Base-by-base conservation (phyloP, 2,888 invertebrate genomes). In the Idaea aversata region DNA sequence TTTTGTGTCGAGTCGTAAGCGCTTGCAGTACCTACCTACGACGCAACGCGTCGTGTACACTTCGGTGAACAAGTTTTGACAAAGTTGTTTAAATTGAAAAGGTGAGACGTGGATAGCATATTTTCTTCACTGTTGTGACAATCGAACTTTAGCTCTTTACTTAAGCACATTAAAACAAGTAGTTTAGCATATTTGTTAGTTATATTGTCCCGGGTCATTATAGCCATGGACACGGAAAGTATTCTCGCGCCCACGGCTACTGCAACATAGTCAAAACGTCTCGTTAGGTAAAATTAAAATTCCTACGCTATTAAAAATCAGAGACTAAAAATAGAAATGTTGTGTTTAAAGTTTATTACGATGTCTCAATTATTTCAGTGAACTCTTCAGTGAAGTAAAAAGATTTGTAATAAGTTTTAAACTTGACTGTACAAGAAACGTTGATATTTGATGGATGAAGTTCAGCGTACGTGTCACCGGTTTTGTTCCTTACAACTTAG, bases 1-100 rank as follows among this genome's bases (percentile, higher is more conserved):
- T 71, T 76, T 71, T 60, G 67, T 68, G 63, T 69, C 66, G 68
- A 70, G 69, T 67, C 68, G 67, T 71, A 16, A 62, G 66, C 59
- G 63, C 66, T 35, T 59, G 36, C 35, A 57, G 57, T 59, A 13
- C 5, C 36, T 5, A 36, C 47, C 36, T 5, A 36, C 47, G 47
- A 10, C 47, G 47, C 13, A 10, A 7, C 47, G 6, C 7, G 47
- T 10, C 13, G 13, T 13, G 47, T 47, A 47, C 47, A 47, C 7
- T 47, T 13, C 47, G 47, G 47, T 47, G 47, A 47, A 47, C 47
- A 47, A 47, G 47, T 47, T 47, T 7, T 47, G 47, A 47, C 47
- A 47, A 47, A 47, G 47, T 47, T 47, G 7, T 7, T 47, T 47
- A 7, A 7, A 47, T 47, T 47, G 47, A 47, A 47, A 47, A 47